Conservation (phyloP, 2,888 invertebrate species). For the Lasioglossum vierecki region DNA sequence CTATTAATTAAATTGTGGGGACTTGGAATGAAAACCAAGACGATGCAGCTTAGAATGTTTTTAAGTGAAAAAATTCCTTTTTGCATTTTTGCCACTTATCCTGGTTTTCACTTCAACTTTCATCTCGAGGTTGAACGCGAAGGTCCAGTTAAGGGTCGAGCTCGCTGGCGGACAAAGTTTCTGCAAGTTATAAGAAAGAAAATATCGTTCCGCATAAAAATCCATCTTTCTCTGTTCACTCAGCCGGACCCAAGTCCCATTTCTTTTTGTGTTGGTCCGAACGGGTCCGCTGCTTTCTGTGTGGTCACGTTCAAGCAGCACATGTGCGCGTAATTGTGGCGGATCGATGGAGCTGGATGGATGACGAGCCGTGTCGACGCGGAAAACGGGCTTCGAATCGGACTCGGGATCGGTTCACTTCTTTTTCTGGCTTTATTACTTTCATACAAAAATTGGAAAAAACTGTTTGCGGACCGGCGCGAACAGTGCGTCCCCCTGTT, state of each 20-base stretch:
- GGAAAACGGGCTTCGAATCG: background rate
- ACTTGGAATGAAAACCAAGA: too few relatives aligned
- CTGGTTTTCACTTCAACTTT: too few relatives aligned
- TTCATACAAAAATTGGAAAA: slow-evolving; percentile 66
- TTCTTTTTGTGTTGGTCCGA: background rate
- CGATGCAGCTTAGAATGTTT: too few relatives aligned
- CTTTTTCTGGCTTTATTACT: slow-evolving; percentile 42
- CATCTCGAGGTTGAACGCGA: too few relatives aligned
- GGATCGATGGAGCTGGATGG: slow-evolving; percentile 63
- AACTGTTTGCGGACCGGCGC: slow-evolving; percentile 50
- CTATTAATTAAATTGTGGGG: background rate
- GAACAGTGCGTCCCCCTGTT: slow-evolving; percentile 16
- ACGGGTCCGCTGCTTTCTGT: background rate
- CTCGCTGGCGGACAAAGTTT: background rate
- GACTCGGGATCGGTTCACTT: slow-evolving; percentile 2
- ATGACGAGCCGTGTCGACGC: slow-evolving; percentile 53
- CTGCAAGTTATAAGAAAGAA: background rate
- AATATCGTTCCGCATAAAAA: background rate
- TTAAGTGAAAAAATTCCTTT: too few relatives aligned
- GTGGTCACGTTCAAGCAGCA: background rate
- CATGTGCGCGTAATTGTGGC: slow-evolving; percentile 18
- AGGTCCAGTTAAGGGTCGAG: too few relatives aligned
- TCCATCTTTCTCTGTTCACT: background rate
- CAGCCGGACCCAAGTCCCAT: background rate
- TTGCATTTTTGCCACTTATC: too few relatives aligned